Evolutionary conservation across 2,888 invertebrate species (phyloP), one percentile per base, ranked within the genome.

Genomic region (Chloroclysta siterata): DNA sequence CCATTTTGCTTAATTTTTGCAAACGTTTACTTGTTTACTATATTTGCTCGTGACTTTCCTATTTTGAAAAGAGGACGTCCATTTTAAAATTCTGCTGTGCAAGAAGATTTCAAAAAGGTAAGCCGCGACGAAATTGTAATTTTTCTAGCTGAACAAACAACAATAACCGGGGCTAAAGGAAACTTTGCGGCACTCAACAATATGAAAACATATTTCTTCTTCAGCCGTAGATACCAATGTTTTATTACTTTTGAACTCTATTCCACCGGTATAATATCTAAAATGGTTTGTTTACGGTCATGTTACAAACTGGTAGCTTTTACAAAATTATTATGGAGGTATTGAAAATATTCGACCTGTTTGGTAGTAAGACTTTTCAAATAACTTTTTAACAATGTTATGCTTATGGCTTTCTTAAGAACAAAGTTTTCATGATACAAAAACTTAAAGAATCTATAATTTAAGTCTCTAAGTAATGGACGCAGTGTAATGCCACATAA

Each of bases 131-230:
- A 36, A 53, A 65, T 53, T 53, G 63, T 63, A 72, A 73, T 79
- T 80, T 77, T 76, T 79, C 76, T 75, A 76, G 72, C 70, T 73
- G 72, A 76, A 72, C 75, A 77, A 80, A 78, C 78, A 76, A 76
- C 78, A 80, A 80, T 79, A 77, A 76, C 71, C 72, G 71, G 69
- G 70, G 57, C 72, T 70, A 54, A 53, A 70, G 72, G 64, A 77
- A 80, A 78, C 72, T 78, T 76, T 64, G 65, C 66, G 69, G 72
- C 70, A 72, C 72, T 77, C 74, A 71, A 66, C 63, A 65, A 65
- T 68, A 63, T 68, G 63, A 63, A 68, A 65, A 63, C 68, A 60
- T 44, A 58, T 61, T 67, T 60, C 55, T 61, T 60, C 36, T 60
- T 61, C 61, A 46, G 53, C 52, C 29, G 51, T 44, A 51, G 46